Evolutionary conservation across 2,888 invertebrate genomes (phyloP).

Genomic region (Ceratothoa steindachneri): DNA sequence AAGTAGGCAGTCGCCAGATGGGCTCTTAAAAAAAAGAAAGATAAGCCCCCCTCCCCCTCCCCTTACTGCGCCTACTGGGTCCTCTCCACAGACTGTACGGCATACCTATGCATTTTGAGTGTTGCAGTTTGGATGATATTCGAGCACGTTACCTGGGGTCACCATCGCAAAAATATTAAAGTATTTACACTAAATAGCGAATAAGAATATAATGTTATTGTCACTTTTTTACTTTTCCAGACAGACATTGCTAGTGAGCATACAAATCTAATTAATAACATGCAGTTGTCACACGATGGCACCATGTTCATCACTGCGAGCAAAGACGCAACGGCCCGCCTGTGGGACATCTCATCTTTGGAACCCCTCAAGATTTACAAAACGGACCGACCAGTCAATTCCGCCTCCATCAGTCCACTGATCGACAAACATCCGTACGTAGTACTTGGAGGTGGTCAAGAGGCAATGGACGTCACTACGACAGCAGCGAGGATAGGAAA

Average conservation of each 20-base stretch:
- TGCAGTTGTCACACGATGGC: conserved; percentile 88
- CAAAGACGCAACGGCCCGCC: conserved; percentile 90
- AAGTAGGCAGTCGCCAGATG: no score
- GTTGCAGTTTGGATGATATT: no score
- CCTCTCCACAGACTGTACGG: no score
- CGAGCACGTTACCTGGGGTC: no score
- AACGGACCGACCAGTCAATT: conserved; percentile 96
- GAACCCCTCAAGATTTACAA: conserved; percentile 89
- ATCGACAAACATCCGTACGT: conserved; percentile 73
- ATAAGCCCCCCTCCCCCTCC: no score
- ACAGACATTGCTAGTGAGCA: conserved; percentile 76
- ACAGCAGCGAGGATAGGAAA: conserved; percentile 91
- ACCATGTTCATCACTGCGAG: conserved; percentile 97
- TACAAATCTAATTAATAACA: conserved; percentile 82
- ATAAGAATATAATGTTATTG: not conserved
- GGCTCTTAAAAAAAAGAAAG: no score
- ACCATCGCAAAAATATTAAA: no score
- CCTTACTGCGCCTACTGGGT: no score
- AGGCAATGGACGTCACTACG: conserved; percentile 97
- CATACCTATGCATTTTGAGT: no score
- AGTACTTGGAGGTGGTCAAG: conserved; percentile 96
- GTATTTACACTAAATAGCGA: not conserved
- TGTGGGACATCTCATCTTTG: conserved; percentile 84
- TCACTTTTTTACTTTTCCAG: conserved; percentile 47
- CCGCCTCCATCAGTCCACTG: conserved; percentile 93